These are phyloP conservation scores for Balearica regulorum DNA, from an alignment of 2,797 vertebrate species.

Conservation along the genomic window DNA sequence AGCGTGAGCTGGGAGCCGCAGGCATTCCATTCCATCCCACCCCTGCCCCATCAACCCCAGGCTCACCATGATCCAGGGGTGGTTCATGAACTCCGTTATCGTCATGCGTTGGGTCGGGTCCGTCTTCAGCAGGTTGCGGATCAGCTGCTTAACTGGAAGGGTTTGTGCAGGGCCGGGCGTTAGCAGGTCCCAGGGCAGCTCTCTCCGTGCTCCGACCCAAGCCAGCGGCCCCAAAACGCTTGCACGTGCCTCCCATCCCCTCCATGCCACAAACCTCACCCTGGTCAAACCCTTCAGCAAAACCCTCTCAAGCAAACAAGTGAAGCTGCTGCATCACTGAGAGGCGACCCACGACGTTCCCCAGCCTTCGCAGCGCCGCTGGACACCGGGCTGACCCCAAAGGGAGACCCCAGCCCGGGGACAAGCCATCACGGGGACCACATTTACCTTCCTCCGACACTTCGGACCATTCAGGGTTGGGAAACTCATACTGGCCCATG, in stretches of 20 bases:
- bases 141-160: conserved; percentile 90
- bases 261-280: not conserved
- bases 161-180: not conserved
- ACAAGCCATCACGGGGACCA: rapidly evolving
- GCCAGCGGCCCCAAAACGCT: not conserved
- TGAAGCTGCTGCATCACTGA: not conserved
- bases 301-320: not conserved
- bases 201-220: not conserved
- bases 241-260: rapidly evolving
- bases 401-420: not conserved
- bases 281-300: not conserved
- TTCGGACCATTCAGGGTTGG: conserved; percentile 94
- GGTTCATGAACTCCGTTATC: conserved; percentile 98
- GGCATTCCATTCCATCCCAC: no score
- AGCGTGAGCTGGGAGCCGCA: not conserved
- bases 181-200: not conserved
- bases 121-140: conserved; percentile 92
- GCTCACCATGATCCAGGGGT: conserved; percentile 97
- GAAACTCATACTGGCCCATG: conserved; percentile 96
- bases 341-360: rapidly evolving
- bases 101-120: conserved; percentile 97
- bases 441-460: conserved; percentile 92
- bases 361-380: not conserved
- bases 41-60: rapidly evolving
- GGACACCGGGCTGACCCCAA: not conserved